phyloP scores from a whole-genome alignment of 2,888 invertebrate species.

The Exephanes ischioxanthus region DNA sequence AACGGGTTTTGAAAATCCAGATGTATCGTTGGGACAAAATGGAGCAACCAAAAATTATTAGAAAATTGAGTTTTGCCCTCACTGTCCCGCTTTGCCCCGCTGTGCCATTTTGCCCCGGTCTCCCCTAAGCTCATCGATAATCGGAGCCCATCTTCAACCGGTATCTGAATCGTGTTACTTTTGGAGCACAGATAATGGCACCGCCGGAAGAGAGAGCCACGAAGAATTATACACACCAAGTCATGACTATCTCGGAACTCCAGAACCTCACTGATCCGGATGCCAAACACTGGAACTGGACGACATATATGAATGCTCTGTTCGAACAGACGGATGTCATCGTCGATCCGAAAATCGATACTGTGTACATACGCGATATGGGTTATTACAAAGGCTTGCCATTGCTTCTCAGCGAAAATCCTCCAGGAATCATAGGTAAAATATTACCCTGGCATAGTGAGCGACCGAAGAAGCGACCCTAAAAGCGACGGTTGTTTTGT shows the following conservation, averaged over 20 bases:
- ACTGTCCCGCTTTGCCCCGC: too few relatives aligned
- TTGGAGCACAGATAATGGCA: constrained; percentile 87
- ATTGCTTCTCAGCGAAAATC: background rate
- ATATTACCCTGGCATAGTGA: too few relatives aligned
- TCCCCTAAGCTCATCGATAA: constrained; percentile 81
- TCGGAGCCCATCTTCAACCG: background rate
- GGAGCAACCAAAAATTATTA: too few relatives aligned
- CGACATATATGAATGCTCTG: constrained; percentile 86
- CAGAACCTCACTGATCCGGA: constrained; percentile 80
- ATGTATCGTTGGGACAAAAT: too few relatives aligned
- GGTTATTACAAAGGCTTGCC: background rate
- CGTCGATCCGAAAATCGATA: background rate
- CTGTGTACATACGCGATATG: background rate
- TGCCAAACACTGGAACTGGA: constrained; percentile 88
- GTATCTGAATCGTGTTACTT: background rate
- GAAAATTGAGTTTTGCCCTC: too few relatives aligned
- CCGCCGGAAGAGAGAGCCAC: constrained; percentile 88
- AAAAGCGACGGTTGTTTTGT: too few relatives aligned
- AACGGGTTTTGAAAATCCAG: too few relatives aligned
- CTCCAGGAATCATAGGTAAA: background rate
- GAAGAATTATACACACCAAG: constrained; percentile 88
- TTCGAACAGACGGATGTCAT: constrained; percentile 80
- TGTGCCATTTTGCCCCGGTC: too few relatives aligned
- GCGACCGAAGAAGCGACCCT: too few relatives aligned
- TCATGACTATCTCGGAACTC: constrained; percentile 87